Evolutionary conservation across 1,140 invertebrate species (phyloP), one percentile per base, ranked within the genome.

Genomic region (Telenomus remus): DNA sequence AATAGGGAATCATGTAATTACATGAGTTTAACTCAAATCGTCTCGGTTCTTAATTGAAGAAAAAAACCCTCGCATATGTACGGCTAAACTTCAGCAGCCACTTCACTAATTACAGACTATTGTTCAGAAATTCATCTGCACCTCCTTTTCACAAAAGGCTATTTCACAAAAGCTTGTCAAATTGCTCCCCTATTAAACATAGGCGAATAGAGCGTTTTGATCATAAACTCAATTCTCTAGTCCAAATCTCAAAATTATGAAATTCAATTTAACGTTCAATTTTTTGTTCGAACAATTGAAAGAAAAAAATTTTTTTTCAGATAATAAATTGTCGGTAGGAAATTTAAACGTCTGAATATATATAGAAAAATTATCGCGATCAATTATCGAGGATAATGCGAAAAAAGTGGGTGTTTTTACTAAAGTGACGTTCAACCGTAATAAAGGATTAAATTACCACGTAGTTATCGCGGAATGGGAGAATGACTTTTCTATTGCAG

Each of bases 71-170:
- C 53, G 34, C 71, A 59, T 69, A 48, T 59, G 56, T 59, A 69
- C 53, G 48, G 48, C 59, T 69, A 51, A 77, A 72, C 60, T 57
- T 73, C 43, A 57, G 4, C 47, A 78, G 76, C 82, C 81, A 85
- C 86, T 87, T 81, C 75, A 86, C 84, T 86, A 86, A 87, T 87
- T 87, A 86, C 81, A 70, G 54, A 68, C 78, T 70, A 87, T 86
- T 86, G 85, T 87, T 80, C 80, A 51, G 61, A 80, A 83, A 84
- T 83, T 82, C 79, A 80, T 76, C 54, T 77, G 74, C 71, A 81
- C 47, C 76, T 78, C 63, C 65, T 79, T 54, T 68, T 59, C 51
- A 72, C 57, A 61, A 74, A 74, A 63, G 63, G 50, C 56, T 60
- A 65, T 60, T 60, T 53, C 55, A 73, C 70, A 65, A 66, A 73